phyloP scores from a whole-genome alignment of 2,797 vertebrate genomes.

The Galaxias olidus region DNA sequence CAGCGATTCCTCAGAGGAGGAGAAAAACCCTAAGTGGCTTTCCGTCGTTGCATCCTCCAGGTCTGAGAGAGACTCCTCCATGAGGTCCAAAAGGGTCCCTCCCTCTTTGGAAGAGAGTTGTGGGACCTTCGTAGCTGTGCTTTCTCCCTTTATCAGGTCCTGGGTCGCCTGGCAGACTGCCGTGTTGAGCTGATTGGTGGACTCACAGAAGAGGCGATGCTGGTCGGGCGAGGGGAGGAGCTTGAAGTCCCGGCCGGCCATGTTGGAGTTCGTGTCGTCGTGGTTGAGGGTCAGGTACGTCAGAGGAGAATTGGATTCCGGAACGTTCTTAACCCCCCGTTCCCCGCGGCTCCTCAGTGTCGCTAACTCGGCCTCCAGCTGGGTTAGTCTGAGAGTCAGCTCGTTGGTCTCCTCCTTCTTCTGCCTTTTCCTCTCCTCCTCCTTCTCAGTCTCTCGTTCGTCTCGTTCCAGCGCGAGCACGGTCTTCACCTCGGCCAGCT shows the following conservation, averaged over 20 bases:
- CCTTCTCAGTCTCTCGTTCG: constrained; percentile 55
- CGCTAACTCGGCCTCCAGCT: constrained; percentile 69
- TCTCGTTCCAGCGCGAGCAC: constrained; percentile 54
- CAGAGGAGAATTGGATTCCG: constrained; percentile 57
- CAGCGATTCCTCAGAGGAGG: too few species aligned
- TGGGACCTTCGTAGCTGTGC: constrained; percentile 20
- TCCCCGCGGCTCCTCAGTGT: constrained; percentile 49
- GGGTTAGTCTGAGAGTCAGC: constrained; percentile 54
- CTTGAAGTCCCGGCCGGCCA: constrained; percentile 34
- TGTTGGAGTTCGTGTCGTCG: constrained; percentile 54
- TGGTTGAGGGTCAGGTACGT: constrained; percentile 63
- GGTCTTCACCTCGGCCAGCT: constrained; percentile 55
- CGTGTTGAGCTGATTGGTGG: constrained; percentile 63
- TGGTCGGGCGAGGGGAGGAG: constrained; percentile 53
- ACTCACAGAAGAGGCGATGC: constrained; percentile 61
- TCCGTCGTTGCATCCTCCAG: constrained; percentile 13
- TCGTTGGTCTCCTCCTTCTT: constrained; percentile 57
- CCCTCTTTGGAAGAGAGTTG: constrained; percentile 16
- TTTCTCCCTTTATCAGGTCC: constrained; percentile 46
- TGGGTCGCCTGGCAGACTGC: constrained; percentile 53
- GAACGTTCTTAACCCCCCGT: constrained; percentile 46
- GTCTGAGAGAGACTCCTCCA: constrained; percentile 14
- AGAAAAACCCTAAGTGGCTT: too few species aligned
- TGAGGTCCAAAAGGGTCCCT: constrained; percentile 1
- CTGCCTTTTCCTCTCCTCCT: constrained; percentile 51